phyloP scores from a whole-genome alignment of 2,797 vertebrate genomes.

The Chrosomus eos region DNA sequence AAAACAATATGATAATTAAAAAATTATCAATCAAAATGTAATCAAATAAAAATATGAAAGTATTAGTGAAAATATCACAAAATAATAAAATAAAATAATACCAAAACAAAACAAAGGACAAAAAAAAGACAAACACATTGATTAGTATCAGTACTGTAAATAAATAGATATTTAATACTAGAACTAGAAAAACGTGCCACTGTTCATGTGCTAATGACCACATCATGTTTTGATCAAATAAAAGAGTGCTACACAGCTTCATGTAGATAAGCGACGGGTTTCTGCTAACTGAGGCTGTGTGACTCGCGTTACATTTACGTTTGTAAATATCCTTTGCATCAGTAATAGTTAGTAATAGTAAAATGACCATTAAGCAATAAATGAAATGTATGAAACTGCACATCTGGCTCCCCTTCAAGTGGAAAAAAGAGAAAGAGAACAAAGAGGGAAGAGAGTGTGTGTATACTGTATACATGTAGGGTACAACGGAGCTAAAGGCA shows the following conservation, averaged over 20 bases:
- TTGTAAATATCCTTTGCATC: background rate
- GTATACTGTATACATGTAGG: background rate
- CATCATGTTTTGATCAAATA: background rate
- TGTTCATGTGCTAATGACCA: slow-evolving; percentile 8
- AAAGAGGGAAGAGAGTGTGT: background rate
- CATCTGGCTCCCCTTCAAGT: slow-evolving; percentile 57
- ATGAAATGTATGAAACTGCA: slow-evolving; percentile 55
- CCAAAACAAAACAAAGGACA: slow-evolving; percentile 22
- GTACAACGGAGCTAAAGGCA: background rate
- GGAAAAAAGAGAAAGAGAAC: slow-evolving; percentile 23
- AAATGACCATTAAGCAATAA: slow-evolving; percentile 20
- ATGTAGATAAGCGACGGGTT: background rate
- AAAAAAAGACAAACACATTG: slow-evolving; percentile 62
- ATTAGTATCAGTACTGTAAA: slow-evolving; percentile 60
- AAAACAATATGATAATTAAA: background rate
- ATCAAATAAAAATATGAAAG: background rate
- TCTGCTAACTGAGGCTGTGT: background rate
- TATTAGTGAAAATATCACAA: background rate
- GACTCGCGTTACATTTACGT: background rate
- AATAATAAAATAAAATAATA: background rate
- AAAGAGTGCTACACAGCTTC: background rate
- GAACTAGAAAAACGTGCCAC: slow-evolving; percentile 31
- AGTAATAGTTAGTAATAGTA: slow-evolving; percentile 14
- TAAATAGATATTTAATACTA: slow-evolving; percentile 48
- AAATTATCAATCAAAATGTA: background rate